phyloP scores from a whole-genome alignment of 2,888 invertebrate species.

The Silvanus unidentatus region DNA sequence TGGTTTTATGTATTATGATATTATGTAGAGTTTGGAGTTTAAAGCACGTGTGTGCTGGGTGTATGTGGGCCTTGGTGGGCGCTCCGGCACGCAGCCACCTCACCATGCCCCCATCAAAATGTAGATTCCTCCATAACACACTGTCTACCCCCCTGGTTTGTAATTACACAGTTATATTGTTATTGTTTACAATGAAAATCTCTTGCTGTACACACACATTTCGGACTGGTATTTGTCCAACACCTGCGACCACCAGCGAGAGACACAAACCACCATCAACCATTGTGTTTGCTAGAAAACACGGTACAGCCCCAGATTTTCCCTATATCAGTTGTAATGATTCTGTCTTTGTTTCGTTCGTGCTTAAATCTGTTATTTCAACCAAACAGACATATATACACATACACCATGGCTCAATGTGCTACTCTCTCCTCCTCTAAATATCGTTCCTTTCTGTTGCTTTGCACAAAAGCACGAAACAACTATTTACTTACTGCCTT shows the following conservation, averaged over 20 bases:
- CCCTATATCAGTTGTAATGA: too few relatives aligned
- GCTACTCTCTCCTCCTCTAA: too few relatives aligned
- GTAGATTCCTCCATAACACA: slow-evolving; percentile 3
- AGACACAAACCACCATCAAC: slow-evolving; percentile 3
- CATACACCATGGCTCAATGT: too few relatives aligned
- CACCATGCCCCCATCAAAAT: neutral
- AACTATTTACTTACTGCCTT: slow-evolving; percentile 5
- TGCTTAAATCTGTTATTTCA: too few relatives aligned
- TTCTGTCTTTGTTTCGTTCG: too few relatives aligned
- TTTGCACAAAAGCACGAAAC: slow-evolving; percentile 2
- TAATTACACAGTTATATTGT: slow-evolving; percentile 18
- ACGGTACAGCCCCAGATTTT: too few relatives aligned
- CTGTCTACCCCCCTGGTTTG: slow-evolving; percentile 10
- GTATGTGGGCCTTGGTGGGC: too few relatives aligned
- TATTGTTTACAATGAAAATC: slow-evolving; percentile 15
- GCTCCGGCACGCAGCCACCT: neutral
- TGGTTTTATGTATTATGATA: too few relatives aligned
- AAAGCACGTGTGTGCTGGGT: too few relatives aligned
- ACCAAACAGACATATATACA: too few relatives aligned
- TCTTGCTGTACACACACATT: neutral
- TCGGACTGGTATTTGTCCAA: slow-evolving; percentile 12
- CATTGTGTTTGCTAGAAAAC: neutral
- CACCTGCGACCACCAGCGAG: slow-evolving; percentile 12
- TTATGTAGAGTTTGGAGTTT: too few relatives aligned
- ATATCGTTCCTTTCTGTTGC: too few relatives aligned